Evolutionary conservation across 35 echinoderm and acorn worm species (phyloP).

Genomic region (Chiridota heheva): DNA sequence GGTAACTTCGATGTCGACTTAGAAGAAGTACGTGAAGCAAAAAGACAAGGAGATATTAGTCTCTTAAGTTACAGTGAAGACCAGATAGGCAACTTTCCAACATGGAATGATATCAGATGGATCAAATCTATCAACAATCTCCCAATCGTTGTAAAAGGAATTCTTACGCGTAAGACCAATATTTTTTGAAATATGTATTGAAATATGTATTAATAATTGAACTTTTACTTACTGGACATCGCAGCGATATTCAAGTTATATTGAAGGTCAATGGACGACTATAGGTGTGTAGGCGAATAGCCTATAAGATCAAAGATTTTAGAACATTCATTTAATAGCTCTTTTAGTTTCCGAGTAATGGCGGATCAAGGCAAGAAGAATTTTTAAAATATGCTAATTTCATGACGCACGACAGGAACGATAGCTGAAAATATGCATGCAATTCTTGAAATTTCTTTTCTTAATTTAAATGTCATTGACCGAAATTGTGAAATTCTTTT

Average conservation of each 20-base stretch:
- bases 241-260: neutral
- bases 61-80: slow-evolving; percentile 9
- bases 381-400: too few species aligned
- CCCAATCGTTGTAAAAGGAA: slow-evolving; percentile 68
- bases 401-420: too few species aligned
- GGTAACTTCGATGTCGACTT: slow-evolving; percentile 28
- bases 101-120: slow-evolving; percentile 72
- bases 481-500: too few species aligned
- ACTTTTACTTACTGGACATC: neutral
- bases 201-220: neutral
- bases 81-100: slow-evolving; percentile 22
- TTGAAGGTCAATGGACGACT: neutral
- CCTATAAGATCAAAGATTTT: neutral
- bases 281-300: neutral
- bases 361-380: too few species aligned
- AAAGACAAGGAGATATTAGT: slow-evolving; percentile 5
- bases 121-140: slow-evolving; percentile 65
- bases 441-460: too few species aligned
- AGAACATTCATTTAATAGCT: neutral
- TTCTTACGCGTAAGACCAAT: slow-evolving; percentile 69
- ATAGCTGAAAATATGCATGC: too few species aligned
- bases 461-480: too few species aligned
- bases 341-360: too few species aligned
- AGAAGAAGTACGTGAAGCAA: slow-evolving; percentile 26
- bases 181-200: too few species aligned